phyloP scores from a whole-genome alignment of 1,140 invertebrate species.

The Neodiprion lecontei region DNA sequence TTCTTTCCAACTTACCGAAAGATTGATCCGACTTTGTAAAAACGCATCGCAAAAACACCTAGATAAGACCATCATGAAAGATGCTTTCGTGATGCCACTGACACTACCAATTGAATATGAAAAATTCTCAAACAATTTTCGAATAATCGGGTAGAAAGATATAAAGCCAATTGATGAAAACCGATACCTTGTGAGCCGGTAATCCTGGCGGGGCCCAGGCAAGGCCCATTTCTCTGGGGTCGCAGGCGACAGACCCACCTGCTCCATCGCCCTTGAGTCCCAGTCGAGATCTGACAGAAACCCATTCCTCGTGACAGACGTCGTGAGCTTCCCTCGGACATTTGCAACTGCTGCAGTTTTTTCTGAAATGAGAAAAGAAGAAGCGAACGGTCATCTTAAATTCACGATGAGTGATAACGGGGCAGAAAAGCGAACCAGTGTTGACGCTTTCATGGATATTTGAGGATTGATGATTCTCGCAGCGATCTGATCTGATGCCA shows the following conservation, averaged over 20 bases:
- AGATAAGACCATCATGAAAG: too few species aligned
- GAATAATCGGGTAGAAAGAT: too few species aligned
- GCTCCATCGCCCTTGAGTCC: conserved; percentile 71
- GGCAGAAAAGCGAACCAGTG: not conserved
- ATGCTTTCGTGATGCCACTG: too few species aligned
- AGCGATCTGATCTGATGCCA: too few species aligned
- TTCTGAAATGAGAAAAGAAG: conserved; percentile 64
- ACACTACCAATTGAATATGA: too few species aligned
- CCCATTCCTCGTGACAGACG: conserved; percentile 87
- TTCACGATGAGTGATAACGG: not conserved
- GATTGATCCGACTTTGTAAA: too few species aligned
- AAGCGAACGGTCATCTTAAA: not conserved
- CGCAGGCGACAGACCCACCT: conserved; percentile 52
- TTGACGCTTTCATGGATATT: not conserved
- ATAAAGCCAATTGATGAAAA: too few species aligned
- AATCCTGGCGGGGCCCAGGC: conserved; percentile 86
- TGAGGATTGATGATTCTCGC: too few species aligned
- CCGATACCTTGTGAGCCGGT: conserved; percentile 64
- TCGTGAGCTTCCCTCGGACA: conserved; percentile 86
- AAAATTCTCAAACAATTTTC: too few species aligned
- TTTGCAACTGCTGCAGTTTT: conserved; percentile 87
- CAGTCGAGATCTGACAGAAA: conserved; percentile 79
- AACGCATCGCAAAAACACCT: too few species aligned
- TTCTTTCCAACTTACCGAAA: too few species aligned
- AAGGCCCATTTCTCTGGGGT: conserved; percentile 71